Base-by-base conservation (phyloP, 2,888 invertebrate species). In the Pycnomerus fuliginosus region DNA sequence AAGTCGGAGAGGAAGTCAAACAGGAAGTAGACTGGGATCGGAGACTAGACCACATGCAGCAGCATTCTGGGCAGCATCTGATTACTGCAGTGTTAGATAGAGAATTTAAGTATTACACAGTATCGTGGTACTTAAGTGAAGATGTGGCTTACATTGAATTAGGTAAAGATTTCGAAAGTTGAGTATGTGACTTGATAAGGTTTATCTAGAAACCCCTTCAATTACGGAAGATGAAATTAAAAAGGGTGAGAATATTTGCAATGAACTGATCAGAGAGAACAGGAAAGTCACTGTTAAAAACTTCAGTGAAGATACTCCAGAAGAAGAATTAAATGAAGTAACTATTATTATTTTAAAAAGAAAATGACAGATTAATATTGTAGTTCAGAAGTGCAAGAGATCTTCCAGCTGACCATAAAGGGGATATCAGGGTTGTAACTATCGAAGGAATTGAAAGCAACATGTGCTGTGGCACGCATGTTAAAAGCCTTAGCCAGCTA, bases 391-490 rank as follows among this genome's bases (percentile, higher is more conserved):
- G 61, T 50, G 82, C 82, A 0, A 73, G 87, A 53, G 89, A 88
- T 0, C 69, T 92, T 15, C 91, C 92, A 0, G 85, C 84, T 44
- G 90, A 91, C 65, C 87, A 88, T 55, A 79, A 78, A 53, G 87
- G 87, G 0, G 80, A 83, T 14, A 84, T 90, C 8, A 75, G 92
- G 35, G 82, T 92, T 2, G 80, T 93, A 20, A 78, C 80, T 35
- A 92, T 92, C 44, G 82, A 84, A 20, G 81, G 81, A 12, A 71
- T 90, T 29, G 91, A 92, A 54, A 79, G 81, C 44, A 89, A 89
- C 61, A 83, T 90, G 80, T 93, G 92, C 65, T 92, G 92, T 70
- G 92, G 92, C 1, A 92, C 92, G 0, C 92, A 92, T 65, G 89
- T 92, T 1, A 75, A 78, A 2, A 89, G 85, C 68, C 73, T 90